Base-by-base conservation (phyloP, 2,888 invertebrate species). In the Phengaris alcon region DNA sequence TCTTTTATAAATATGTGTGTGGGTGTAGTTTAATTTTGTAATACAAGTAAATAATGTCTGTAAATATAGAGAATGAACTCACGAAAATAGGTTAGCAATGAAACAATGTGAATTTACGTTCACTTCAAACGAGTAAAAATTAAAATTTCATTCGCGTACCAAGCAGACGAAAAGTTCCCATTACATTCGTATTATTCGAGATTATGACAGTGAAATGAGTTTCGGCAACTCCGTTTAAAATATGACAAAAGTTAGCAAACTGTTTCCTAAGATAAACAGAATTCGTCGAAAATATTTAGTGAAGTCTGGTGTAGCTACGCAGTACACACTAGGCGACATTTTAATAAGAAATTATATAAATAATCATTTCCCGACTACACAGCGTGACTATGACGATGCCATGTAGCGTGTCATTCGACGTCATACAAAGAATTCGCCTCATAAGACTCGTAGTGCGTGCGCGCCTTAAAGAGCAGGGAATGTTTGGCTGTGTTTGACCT, bases 251-350 rank as follows among this genome's bases (percentile, higher is more conserved):
- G 82, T 88, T 89, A 77, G 77, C 78, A 82, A 84, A 83, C 85
- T 87, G 87, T 83, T 85, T 81, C 82, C 80, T 79, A 84, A 88
- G 88, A 90, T 89, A 90, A 90, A 88, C 88, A 86, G 86, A 88
- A 88, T 87, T 83, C 83, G 84, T 80, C 82, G 87, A 86, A 90
- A 90, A 88, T 88, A 88, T 88, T 88, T 84, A 84, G 83, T 84
- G 81, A 86, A 88, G 83, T 85, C 64, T 64, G 35, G 64, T 12
- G 35, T 12, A 4, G 2, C 6, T 64, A 64, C 64, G 12, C 35
- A 1, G 12, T 64, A 64, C 64, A 12, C 64, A 35, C 64, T 64
- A 59, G 9, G 64, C 64, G 64, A 64, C 35, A 52, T 52, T 52
- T 52, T 12, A 0, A 4, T 0, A 52, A 52, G 52, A 52, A 52